phyloP scores from a whole-genome alignment of 2,113 vertebrate genomes.

The Macquaria australasica region DNA sequence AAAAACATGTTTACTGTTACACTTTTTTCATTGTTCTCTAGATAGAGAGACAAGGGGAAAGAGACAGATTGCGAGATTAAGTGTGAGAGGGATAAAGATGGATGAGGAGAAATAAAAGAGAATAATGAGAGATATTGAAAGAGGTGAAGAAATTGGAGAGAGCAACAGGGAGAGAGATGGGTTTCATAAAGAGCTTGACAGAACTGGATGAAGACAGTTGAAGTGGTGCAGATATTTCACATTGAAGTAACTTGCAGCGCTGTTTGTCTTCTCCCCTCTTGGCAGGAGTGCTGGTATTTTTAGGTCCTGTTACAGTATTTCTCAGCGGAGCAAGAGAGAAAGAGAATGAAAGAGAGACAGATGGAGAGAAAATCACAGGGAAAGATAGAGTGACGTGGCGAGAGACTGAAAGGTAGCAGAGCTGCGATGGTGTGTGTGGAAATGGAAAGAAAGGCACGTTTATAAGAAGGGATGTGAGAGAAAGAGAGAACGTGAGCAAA shows the following conservation, averaged over 20 bases:
- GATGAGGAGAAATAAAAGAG: conserved; percentile 23
- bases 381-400: neutral
- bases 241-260: conserved; percentile 30
- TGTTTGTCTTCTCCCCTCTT: conserved; percentile 47
- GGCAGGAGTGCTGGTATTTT: conserved; percentile 59
- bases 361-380: conserved; percentile 18
- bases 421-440: neutral
- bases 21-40: neutral
- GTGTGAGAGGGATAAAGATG: conserved; percentile 20
- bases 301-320: conserved; percentile 47
- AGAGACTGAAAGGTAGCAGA: conserved; percentile 2
- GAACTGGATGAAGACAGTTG: conserved; percentile 40
- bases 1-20: neutral
- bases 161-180: conserved; percentile 12
- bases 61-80: conserved; percentile 1
- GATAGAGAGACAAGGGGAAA: neutral
- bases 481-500: neutral
- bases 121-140: conserved; percentile 25
- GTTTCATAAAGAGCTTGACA: conserved; percentile 47
- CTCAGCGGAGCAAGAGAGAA: conserved; percentile 1
- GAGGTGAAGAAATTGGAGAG: neutral
- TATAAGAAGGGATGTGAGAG: neutral
- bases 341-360: conserved; percentile 20
- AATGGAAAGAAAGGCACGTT: neutral
- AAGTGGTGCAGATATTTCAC: conserved; percentile 54